Conservation (phyloP, 1,140 invertebrate genomes). For the Alviniconcha marisindica region DNA sequence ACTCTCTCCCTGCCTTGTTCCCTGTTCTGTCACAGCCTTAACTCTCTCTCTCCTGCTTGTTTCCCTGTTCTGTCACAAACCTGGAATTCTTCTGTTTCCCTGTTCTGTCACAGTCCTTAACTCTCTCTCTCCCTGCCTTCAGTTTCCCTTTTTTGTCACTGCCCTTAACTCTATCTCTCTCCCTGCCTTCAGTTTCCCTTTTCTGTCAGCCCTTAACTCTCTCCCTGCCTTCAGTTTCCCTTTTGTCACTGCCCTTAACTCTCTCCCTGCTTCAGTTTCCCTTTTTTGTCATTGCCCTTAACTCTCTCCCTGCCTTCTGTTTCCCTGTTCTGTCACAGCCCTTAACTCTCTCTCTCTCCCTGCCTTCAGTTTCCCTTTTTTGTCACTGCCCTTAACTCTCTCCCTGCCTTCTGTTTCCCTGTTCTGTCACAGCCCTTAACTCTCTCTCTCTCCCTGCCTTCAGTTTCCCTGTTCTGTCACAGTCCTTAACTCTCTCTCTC, state of each 20-base stretch:
- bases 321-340: neutral
- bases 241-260: no score
- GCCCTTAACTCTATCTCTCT: conserved; percentile 23
- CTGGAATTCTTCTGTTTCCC: neutral
- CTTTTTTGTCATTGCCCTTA: conserved; percentile 44
- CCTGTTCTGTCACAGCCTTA: conserved; percentile 29
- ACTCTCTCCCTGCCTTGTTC: conserved; percentile 50
- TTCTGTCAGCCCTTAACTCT: conserved; percentile 17
- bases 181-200: conserved; percentile 34
- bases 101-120: neutral
- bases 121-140: neutral
- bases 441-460: conserved; percentile 1
- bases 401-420: neutral
- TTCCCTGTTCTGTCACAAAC: conserved; percentile 52
- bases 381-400: neutral
- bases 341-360: conserved; percentile 2
- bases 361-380: neutral
- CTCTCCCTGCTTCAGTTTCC: conserved; percentile 43
- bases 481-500: no score
- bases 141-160: neutral
- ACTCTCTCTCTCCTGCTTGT: conserved; percentile 49
- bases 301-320: conserved; percentile 45
- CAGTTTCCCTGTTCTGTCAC: no score
- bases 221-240: conserved; percentile 37
- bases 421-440: neutral